Evolutionary conservation across 2,797 vertebrate genomes (phyloP).

Genomic region (Microctenopoma stevenorrisi): DNA sequence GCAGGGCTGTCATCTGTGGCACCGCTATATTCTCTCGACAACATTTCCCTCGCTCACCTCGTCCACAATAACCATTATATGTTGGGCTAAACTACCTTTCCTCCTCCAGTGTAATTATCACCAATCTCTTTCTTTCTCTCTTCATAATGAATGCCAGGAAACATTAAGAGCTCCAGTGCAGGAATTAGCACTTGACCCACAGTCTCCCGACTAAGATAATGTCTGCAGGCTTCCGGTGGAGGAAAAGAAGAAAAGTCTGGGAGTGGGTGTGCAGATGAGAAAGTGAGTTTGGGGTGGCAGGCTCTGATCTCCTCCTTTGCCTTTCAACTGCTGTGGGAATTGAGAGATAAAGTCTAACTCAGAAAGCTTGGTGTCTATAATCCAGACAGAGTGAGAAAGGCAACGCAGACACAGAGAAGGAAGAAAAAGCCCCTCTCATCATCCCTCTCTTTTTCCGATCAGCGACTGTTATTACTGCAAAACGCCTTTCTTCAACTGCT

Average conservation of each 20-base stretch:
- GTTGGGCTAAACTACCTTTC: constrained; percentile 66
- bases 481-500: constrained; percentile 36
- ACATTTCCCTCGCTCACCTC: constrained; percentile 50
- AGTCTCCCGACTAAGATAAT: constrained; percentile 69
- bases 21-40: constrained; percentile 30
- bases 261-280: constrained; percentile 33
- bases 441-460: constrained; percentile 49
- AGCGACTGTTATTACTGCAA: constrained; percentile 64
- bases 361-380: constrained; percentile 63
- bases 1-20: constrained; percentile 14
- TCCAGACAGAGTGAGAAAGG: constrained; percentile 54
- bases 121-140: constrained; percentile 52
- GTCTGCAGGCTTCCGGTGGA: constrained; percentile 60
- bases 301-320: constrained; percentile 68
- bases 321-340: constrained; percentile 73
- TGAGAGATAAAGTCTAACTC: constrained; percentile 70
- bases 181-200: constrained; percentile 77
- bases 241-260: background rate
- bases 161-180: constrained; percentile 75
- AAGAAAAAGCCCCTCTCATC: constrained; percentile 66
- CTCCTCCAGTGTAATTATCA: constrained; percentile 73
- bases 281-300: constrained; percentile 38
- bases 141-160: constrained; percentile 77
- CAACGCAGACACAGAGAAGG: constrained; percentile 41
- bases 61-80: constrained; percentile 58